Conservation (phyloP, 92 coral and sea anemone genomes). For the Virgularia gustaviana region DNA sequence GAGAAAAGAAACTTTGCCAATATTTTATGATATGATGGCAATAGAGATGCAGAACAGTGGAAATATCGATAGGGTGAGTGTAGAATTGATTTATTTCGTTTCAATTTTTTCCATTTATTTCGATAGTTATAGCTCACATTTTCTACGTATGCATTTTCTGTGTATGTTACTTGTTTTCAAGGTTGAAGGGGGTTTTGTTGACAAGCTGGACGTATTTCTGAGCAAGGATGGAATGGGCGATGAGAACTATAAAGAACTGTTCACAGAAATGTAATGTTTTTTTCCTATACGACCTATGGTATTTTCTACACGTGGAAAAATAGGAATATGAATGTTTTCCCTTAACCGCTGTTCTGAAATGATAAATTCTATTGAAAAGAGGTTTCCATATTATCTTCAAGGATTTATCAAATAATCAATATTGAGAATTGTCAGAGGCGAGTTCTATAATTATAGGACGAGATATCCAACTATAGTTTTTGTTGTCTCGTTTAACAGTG, state of each 20-base stretch:
- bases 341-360: no score
- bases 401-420: no score
- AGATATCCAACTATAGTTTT: no score
- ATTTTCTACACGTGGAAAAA: no score
- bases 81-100: no score
- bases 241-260: slow-evolving; percentile 81
- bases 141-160: background rate
- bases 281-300: no score
- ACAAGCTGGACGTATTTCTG: slow-evolving; percentile 75
- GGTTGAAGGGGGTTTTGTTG: slow-evolving; percentile 89
- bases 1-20: slow-evolving; percentile 83
- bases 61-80: slow-evolving; percentile 66
- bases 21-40: slow-evolving; percentile 92
- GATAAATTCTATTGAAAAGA: no score
- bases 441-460: no score
- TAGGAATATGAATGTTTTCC: no score
- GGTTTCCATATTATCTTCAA: no score
- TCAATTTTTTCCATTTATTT: background rate
- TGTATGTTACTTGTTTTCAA: slow-evolving; percentile 21
- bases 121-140: background rate
- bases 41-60: slow-evolving; percentile 71
- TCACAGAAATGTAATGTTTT: slow-evolving; percentile 82
- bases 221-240: slow-evolving; percentile 76
- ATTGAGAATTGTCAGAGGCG: no score
- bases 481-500: no score